Conservation (phyloP, 2,797 vertebrate genomes). For the Trematomus bernacchii region DNA sequence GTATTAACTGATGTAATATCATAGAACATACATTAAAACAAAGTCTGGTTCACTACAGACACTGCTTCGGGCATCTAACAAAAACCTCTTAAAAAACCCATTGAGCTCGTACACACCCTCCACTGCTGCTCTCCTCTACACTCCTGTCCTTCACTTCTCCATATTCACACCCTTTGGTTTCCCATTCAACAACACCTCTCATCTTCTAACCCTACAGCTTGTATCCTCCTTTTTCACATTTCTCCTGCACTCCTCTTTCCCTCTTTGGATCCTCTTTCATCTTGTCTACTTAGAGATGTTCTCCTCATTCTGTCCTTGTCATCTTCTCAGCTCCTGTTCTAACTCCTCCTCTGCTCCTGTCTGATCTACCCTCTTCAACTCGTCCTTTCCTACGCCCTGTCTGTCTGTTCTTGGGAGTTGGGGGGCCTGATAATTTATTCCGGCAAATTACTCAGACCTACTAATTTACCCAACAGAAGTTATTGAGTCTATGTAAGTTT, state of each 20-base stretch:
- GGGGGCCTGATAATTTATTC: too few relatives aligned
- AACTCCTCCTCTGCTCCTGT: constrained; percentile 22
- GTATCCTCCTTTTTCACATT: constrained; percentile 7
- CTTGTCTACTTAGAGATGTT: constrained; percentile 22
- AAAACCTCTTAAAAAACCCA: too few relatives aligned
- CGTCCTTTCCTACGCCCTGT: neutral
- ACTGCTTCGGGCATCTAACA: too few relatives aligned
- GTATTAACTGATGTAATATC: too few relatives aligned
- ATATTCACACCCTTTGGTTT: constrained; percentile 25
- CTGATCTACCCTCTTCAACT: neutral
- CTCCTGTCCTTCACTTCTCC: constrained; percentile 14
- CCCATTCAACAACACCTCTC: constrained; percentile 8
- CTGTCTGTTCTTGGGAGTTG: too few relatives aligned
- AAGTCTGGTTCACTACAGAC: too few relatives aligned
- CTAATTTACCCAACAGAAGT: too few relatives aligned
- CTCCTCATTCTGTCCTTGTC: constrained; percentile 38
- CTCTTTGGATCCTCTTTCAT: constrained; percentile 33
- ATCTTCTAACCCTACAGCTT: neutral
- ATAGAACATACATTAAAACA: too few relatives aligned
- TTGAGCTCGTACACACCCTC: neutral
- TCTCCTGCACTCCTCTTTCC: neutral
- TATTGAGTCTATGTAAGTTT: too few relatives aligned
- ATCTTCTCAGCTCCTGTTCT: constrained; percentile 18
- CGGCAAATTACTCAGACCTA: too few relatives aligned
- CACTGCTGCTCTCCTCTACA: neutral